These are phyloP conservation scores for Geotrypetes seraphini DNA, from an alignment of 2,797 vertebrate genomes.

Conservation along the genomic window DNA sequence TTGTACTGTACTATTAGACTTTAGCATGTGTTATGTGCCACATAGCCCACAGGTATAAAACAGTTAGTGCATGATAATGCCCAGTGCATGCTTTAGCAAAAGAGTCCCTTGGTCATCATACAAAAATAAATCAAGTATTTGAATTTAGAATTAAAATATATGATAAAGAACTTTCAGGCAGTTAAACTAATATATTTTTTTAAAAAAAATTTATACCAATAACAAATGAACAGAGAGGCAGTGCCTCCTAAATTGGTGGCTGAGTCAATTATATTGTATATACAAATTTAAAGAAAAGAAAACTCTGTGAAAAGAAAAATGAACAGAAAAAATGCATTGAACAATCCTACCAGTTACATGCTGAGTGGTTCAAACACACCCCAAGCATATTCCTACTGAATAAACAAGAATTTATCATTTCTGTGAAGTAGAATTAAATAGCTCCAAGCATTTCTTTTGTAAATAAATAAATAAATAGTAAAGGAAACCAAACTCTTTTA, in stretches of 20 bases:
- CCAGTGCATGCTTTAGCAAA: too few species aligned
- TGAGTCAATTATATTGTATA: slow-evolving; percentile 1
- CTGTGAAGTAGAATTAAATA: slow-evolving; percentile 94
- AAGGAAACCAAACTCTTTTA: slow-evolving; percentile 77
- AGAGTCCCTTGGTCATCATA: too few species aligned
- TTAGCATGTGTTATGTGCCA: too few species aligned
- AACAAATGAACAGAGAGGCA: not conserved
- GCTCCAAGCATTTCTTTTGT: slow-evolving; percentile 84
- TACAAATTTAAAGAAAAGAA: slow-evolving; percentile 30
- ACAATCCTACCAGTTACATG: slow-evolving; percentile 73
- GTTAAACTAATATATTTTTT: slow-evolving; percentile 18
- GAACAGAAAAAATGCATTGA: slow-evolving; percentile 62
- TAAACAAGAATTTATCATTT: slow-evolving; percentile 83
- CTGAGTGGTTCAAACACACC: slow-evolving; percentile 69
- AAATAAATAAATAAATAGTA: slow-evolving; percentile 36
- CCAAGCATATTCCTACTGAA: slow-evolving; percentile 66
- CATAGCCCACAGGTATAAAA: too few species aligned
- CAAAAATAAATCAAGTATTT: slow-evolving; percentile 58
- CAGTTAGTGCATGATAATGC: too few species aligned
- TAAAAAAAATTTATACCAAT: slow-evolving; percentile 15
- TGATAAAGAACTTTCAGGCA: slow-evolving; percentile 35
- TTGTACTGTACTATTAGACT: too few species aligned
- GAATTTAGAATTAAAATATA: slow-evolving; percentile 55
- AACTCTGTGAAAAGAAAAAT: slow-evolving; percentile 39
- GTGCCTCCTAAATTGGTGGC: slow-evolving; percentile 3